Conservation (phyloP, 2,888 invertebrate genomes). For the Xanthostigma xanthostigma region DNA sequence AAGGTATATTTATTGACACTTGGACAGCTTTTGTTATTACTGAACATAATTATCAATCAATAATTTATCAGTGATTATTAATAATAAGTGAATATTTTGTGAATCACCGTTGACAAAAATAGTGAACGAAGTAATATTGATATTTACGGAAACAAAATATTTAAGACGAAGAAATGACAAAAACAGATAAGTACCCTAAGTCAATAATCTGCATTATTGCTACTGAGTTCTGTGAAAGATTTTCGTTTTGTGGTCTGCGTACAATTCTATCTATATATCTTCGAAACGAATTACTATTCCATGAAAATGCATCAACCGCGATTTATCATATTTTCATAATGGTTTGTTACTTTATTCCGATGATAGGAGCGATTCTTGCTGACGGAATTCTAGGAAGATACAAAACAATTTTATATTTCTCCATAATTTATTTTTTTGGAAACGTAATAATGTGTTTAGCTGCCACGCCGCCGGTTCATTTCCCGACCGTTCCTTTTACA, state of each 20-base stretch:
- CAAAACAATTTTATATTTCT: conserved; percentile 62
- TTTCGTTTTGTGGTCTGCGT: conserved; percentile 69
- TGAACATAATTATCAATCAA: no score
- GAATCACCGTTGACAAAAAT: no score
- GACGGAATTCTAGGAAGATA: conserved; percentile 69
- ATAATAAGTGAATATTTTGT: no score
- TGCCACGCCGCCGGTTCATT: conserved; percentile 37
- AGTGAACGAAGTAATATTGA: no score
- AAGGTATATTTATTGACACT: no score
- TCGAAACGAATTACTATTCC: conserved; percentile 47
- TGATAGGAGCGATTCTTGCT: conserved; percentile 61
- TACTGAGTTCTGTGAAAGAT: conserved; percentile 75
- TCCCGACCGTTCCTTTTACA: conserved; percentile 28
- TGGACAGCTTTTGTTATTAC: no score
- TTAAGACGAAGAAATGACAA: no score
- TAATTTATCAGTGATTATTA: no score
- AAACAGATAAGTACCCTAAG: conserved; percentile 34
- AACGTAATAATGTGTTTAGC: conserved; percentile 50
- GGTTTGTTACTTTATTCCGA: conserved; percentile 60
- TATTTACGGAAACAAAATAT: no score
- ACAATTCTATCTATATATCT: conserved; percentile 68
- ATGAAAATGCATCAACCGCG: conserved; percentile 52
- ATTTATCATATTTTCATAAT: conserved; percentile 65
- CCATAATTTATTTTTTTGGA: conserved; percentile 55
- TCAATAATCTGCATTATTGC: conserved; percentile 68